These are phyloP conservation scores for human DNA, from an alignment of 2,113 vertebrate genomes.

Conservation along the genomic window GRCh38 chr1:149179001-149179500, in stretches of 20 bases:
- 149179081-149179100: neutral
- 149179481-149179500: neutral
- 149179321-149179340: neutral
- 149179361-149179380: neutral
- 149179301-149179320: neutral
- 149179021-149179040: neutral
- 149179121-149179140: neutral
- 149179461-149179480: constrained; percentile 16
- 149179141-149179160: neutral
- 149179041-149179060: neutral
- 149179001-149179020: neutral
- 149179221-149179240: neutral
- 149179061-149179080: neutral
- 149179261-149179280: neutral
- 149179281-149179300: constrained; percentile 35
- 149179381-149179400: neutral
- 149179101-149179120: neutral
- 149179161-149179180: neutral
- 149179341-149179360: neutral
- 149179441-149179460: constrained; percentile 32
- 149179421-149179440: constrained; percentile 27
- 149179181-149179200: constrained; percentile 19
- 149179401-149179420: constrained; percentile 13
- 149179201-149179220: neutral
- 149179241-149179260: neutral